Conservation (phyloP, 1,140 invertebrate genomes). For the Zaprionus kolodkinae region DNA sequence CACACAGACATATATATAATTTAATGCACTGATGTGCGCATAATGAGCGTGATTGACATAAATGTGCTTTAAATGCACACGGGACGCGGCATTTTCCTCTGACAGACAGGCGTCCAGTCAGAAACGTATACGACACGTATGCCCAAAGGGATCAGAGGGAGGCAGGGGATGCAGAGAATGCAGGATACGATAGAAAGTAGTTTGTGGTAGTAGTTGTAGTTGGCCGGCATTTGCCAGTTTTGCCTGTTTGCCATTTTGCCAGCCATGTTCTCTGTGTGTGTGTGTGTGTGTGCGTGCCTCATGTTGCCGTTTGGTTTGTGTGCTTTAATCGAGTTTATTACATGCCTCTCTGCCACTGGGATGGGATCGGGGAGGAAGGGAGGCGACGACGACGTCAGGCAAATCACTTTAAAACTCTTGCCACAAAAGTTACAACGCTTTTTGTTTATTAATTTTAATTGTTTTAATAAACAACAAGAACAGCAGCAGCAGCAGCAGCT, state of each 20-base stretch:
- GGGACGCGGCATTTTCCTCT: slow-evolving; percentile 41
- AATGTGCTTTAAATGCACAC: slow-evolving; percentile 78
- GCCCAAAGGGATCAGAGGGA: background rate
- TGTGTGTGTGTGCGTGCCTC: background rate
- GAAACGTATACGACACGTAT: slow-evolving; percentile 12
- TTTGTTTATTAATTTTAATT: slow-evolving; percentile 63
- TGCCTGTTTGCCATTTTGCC: background rate
- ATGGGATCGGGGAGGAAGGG: background rate
- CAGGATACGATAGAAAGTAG: background rate
- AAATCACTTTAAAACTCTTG: slow-evolving; percentile 51
- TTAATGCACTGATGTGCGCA: slow-evolving; percentile 79
- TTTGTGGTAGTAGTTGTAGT: slow-evolving; percentile 14
- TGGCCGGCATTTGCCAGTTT: slow-evolving; percentile 28
- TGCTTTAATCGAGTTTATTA: slow-evolving; percentile 81
- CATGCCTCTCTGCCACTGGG: slow-evolving; percentile 39
- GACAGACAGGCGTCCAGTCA: slow-evolving; percentile 29
- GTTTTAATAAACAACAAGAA: slow-evolving; percentile 39
- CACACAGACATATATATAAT: slow-evolving; percentile 49
- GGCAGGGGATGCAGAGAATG: background rate
- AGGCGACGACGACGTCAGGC: background rate
- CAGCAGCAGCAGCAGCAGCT: slow-evolving; percentile 3
- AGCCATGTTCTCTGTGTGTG: background rate
- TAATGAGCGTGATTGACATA: slow-evolving; percentile 81
- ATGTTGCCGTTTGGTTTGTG: slow-evolving; percentile 50
- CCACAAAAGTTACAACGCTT: slow-evolving; percentile 53